Evolutionary conservation across 2,797 vertebrate genomes (phyloP), one percentile per base, ranked within the genome.

Genomic region (Clarias platycephalus): DNA sequence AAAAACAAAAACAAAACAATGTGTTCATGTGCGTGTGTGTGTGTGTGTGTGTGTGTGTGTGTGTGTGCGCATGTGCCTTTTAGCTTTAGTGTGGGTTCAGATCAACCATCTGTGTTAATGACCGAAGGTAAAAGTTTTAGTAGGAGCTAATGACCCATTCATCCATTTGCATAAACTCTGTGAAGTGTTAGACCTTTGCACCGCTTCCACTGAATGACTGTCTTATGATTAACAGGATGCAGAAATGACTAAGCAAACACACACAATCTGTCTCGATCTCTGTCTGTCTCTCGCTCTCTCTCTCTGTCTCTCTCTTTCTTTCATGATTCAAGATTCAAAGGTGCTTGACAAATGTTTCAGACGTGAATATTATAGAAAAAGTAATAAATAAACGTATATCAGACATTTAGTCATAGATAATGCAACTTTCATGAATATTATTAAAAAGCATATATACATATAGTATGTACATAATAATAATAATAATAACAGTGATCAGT

Each of bases 161-260:
- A 78, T 60, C 2, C 66, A 57, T 28, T 13, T 34, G 9, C 15
- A 44, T 24, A 53, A 68, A 68, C n/a, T 37, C 40, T 44, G 3
- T 58, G 53, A 1, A 37, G 24, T 15, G 63, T 22, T 62, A 75
- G 70, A 79, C 53, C 57, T 72, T 80, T 80, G 26, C 40, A 18
- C 68, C 10, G 49, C 16, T 55, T 70, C 15, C 64, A 22, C 22
- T 28, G 34, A 60, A 24, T 28, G 55, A 34, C 9, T 63, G 31
- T 26, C 12, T 34, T 62, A 64, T 80, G 57, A 84, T 80, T 84
- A 63, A 72, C 57, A 62, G 76, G 55, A 80, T 71, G 1, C 20
- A 4, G 63, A 28, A 72, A 31, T 63, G 26, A 80, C 57, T 26
- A 26, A 84, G 28, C 83, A 74, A 64, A 76, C 60, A 53, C 57